phyloP scores from a whole-genome alignment of 2,888 invertebrate genomes.

The Caenorhabditis sp. region DNA sequence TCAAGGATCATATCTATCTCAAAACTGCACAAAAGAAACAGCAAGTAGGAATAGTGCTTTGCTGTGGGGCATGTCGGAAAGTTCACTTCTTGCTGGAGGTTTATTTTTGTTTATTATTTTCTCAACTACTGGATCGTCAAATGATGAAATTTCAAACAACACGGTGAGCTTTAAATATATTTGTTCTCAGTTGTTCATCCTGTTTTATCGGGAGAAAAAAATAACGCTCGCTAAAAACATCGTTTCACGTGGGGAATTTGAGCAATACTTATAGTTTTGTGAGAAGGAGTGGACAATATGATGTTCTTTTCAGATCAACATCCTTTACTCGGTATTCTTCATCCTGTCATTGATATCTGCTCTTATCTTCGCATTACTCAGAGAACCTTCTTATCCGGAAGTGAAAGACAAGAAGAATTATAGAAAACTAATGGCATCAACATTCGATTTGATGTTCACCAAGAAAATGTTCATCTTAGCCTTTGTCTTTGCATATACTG shows the following conservation, averaged over 20 bases:
- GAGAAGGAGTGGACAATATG: no score
- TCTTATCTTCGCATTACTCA: constrained; percentile 73
- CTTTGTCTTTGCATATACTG: constrained; percentile 55
- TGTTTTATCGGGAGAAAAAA: no score
- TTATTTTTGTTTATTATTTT: constrained; percentile 91
- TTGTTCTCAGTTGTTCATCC: no score
- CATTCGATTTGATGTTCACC: constrained; percentile 54
- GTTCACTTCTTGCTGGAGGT: constrained; percentile 86
- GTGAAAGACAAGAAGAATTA: constrained; percentile 24
- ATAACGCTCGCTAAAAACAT: no score
- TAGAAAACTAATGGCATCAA: constrained; percentile 36
- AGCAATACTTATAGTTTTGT: no score
- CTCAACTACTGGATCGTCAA: constrained; percentile 69
- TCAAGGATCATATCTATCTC: constrained; percentile 54
- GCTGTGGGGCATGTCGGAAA: constrained; percentile 47
- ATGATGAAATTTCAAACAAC: constrained; percentile 47
- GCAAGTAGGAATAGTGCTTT: constrained; percentile 52
- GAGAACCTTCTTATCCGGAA: constrained; percentile 55
- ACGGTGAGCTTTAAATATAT: constrained; percentile 32
- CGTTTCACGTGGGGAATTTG: no score
- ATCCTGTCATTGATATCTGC: constrained; percentile 79
- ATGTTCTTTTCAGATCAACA: constrained; percentile 75
- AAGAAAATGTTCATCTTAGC: constrained; percentile 54
- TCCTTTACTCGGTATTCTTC: constrained; percentile 83
- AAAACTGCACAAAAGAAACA: constrained; percentile 51